Conservation (phyloP, 1,140 invertebrate species). For the Gonatopus flavifemur region DNA sequence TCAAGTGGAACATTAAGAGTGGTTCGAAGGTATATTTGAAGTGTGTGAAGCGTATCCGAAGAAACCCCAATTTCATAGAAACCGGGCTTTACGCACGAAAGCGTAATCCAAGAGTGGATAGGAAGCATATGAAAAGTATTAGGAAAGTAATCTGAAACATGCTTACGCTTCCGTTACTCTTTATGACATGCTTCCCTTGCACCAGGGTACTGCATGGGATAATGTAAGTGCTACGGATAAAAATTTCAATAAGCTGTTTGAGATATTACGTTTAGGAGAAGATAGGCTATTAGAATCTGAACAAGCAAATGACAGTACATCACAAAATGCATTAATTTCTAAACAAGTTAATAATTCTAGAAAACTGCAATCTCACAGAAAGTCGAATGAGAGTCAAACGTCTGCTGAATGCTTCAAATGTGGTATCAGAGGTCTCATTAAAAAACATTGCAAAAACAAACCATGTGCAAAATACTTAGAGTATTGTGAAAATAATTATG, state of each 20-base stretch:
- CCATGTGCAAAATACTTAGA: conserved; percentile 24
- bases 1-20: no score
- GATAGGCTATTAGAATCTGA: conserved; percentile 11
- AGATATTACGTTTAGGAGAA: conserved; percentile 23
- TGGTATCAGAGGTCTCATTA: conserved; percentile 19
- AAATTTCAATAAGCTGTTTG: conserved; percentile 15
- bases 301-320: not conserved
- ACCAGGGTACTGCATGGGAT: conserved; percentile 26
- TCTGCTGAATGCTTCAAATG: conserved; percentile 23
- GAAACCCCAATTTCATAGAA: no score
- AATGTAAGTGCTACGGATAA: conserved; percentile 6
- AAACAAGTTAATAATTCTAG: not conserved
- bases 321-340: conserved; percentile 11
- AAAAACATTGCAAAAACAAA: conserved; percentile 24
- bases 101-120: no score
- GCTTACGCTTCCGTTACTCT: no score
- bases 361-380: not conserved
- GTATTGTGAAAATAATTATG: conserved; percentile 27
- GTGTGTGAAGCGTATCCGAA: no score
- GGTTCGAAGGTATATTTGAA: no score
- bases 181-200: no score
- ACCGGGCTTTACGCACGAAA: no score
- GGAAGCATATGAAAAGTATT: no score
- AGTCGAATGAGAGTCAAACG: not conserved
- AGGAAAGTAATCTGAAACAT: no score